Conservation (phyloP, 2,113 vertebrate species). For the Zosterops japonicus region DNA sequence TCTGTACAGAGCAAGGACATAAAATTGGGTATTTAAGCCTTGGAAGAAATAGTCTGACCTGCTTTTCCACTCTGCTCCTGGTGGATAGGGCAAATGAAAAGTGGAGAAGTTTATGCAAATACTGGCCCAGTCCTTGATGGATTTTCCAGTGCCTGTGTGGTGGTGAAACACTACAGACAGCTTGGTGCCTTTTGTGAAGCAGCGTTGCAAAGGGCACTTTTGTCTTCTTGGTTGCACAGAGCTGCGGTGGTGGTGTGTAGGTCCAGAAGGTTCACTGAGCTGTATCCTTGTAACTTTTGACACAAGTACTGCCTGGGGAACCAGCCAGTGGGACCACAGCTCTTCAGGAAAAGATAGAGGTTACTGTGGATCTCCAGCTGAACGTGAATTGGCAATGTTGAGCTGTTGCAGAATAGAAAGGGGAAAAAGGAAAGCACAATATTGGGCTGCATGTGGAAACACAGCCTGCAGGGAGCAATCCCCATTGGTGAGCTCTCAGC, state of each 20-base stretch:
- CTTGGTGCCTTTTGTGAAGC: neutral
- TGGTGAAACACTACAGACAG: neutral
- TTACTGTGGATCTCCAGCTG: neutral
- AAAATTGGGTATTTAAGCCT: neutral
- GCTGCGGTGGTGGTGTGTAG: neutral
- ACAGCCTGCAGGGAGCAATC: neutral
- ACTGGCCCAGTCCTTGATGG: neutral
- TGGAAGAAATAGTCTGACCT: neutral
- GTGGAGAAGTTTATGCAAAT: neutral
- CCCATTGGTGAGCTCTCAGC: rapidly evolving
- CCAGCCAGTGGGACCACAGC: neutral
- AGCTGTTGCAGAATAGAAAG: neutral
- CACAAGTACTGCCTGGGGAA: neutral
- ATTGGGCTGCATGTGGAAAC: neutral
- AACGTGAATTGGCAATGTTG: rapidly evolving
- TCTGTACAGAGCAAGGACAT: neutral
- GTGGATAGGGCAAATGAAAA: neutral
- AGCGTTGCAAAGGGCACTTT: neutral
- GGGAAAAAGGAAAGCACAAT: neutral
- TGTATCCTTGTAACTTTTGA: neutral
- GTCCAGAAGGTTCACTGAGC: neutral
- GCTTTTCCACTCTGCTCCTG: neutral
- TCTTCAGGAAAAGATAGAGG: neutral
- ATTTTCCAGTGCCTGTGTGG: neutral
- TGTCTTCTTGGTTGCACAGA: neutral